phyloP scores from a whole-genome alignment of 2,113 vertebrate species.

The Vireo altiloquus region DNA sequence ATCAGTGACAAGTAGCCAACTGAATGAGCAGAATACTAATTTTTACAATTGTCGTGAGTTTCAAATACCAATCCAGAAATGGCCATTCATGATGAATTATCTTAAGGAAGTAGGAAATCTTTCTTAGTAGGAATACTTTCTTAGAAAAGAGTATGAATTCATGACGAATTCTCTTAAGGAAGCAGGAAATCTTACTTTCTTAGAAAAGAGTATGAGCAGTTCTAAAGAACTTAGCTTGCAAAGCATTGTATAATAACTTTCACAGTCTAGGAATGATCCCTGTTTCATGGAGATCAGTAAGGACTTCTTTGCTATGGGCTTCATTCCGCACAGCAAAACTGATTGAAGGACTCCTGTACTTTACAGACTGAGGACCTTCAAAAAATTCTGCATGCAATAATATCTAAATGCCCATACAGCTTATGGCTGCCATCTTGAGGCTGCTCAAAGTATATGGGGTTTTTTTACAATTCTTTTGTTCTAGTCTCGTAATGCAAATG shows the following conservation, averaged over 20 bases:
- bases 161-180: neutral
- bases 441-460: neutral
- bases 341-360: neutral
- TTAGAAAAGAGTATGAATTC: neutral
- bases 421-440: conserved; percentile 2
- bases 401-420: no score
- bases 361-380: neutral
- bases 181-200: neutral
- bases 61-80: neutral
- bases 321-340: neutral
- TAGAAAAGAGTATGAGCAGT: neutral
- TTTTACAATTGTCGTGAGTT: neutral
- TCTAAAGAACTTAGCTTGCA: neutral
- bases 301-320: neutral
- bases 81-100: neutral
- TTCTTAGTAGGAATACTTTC: no score
- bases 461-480: neutral
- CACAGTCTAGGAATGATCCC: neutral
- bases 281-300: neutral
- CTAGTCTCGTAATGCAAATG: neutral
- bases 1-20: neutral
- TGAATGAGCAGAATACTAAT: neutral
- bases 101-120: neutral
- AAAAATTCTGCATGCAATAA: neutral
- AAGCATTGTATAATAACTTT: neutral